A percentile compares a stretch with the other conserved stretches of the same genome.
Conservation (phyloP, 1,140 invertebrate genomes). For the Cydia splendana region DNA sequence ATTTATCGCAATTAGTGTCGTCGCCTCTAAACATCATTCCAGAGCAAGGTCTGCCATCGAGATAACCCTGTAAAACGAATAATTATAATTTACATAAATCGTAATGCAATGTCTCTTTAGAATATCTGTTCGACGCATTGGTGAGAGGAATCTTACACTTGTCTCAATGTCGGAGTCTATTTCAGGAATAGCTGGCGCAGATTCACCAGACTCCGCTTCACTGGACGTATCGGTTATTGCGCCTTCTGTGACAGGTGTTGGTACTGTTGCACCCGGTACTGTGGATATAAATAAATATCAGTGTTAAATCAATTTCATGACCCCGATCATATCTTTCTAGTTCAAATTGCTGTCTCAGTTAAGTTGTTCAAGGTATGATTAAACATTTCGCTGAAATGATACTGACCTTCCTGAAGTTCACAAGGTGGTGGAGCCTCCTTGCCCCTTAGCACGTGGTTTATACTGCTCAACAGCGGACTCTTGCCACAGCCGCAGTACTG, state of each 20-base stretch:
- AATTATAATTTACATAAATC: background rate
- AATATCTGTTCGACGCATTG: background rate
- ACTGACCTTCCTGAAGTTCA: slow-evolving; percentile 64
- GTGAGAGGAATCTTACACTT: slow-evolving; percentile 17
- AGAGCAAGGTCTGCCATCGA: slow-evolving; percentile 77
- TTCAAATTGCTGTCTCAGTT: too few relatives aligned
- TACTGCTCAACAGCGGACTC: slow-evolving; percentile 87
- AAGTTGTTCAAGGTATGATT: too few relatives aligned
- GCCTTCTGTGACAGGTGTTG: background rate
- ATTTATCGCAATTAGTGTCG: slow-evolving; percentile 87
- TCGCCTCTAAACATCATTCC: slow-evolving; percentile 83
- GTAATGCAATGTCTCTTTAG: background rate
- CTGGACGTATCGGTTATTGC: slow-evolving; percentile 2
- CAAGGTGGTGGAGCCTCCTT: slow-evolving; percentile 71
- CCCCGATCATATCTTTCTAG: too few relatives aligned
- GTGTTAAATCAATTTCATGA: background rate
- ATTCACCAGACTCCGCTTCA: slow-evolving; percentile 1
- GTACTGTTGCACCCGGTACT: slow-evolving; percentile 23
- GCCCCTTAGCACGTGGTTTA: slow-evolving; percentile 81
- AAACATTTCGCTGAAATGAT: too few relatives aligned
- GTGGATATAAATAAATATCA: background rate
- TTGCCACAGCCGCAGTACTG: slow-evolving; percentile 87
- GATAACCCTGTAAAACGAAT: slow-evolving; percentile 45
- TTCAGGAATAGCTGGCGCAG: slow-evolving; percentile 7
- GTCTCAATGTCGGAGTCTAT: slow-evolving; percentile 20